Conservation (phyloP, 64 coral and sea anemone species). For the Orbicella faveolata region DNA sequence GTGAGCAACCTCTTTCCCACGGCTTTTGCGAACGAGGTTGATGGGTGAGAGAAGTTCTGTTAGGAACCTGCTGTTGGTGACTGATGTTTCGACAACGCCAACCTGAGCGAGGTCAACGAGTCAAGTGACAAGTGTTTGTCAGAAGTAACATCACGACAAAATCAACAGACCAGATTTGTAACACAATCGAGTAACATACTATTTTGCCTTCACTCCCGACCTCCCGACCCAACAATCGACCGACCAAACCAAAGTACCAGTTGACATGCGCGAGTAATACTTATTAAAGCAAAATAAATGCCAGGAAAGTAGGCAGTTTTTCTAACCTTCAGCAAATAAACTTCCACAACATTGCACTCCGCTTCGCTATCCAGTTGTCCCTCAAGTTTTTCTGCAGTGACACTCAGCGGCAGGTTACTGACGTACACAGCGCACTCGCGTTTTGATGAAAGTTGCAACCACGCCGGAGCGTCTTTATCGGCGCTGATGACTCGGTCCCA, state of each 20-base stretch:
- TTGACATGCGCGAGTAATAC: neutral
- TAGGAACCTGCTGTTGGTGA: neutral
- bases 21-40: too few species aligned
- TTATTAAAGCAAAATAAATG: too few species aligned
- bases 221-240: neutral
- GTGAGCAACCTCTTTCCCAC: too few species aligned
- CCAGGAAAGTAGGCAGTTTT: neutral
- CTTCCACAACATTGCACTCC: conserved; percentile 70
- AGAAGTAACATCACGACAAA: too few species aligned
- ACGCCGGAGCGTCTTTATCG: conserved; percentile 65
- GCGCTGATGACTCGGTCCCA: conserved; percentile 72
- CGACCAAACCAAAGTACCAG: neutral
- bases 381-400: conserved; percentile 69
- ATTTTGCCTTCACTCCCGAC: too few species aligned
- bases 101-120: too few species aligned
- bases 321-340: conserved; percentile 66
- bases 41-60: neutral
- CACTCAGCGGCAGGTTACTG: conserved; percentile 72
- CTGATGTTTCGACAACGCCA: too few species aligned
- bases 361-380: conserved; percentile 72
- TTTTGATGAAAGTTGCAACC: conserved; percentile 64
- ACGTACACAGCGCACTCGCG: conserved; percentile 53
- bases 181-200: too few species aligned
- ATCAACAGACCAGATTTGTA: too few species aligned
- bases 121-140: too few species aligned